A percentile compares a stretch with the other conserved stretches of the same genome.
Conservation (phyloP, 2,797 vertebrate genomes). For the Acanthopagrus latus region DNA sequence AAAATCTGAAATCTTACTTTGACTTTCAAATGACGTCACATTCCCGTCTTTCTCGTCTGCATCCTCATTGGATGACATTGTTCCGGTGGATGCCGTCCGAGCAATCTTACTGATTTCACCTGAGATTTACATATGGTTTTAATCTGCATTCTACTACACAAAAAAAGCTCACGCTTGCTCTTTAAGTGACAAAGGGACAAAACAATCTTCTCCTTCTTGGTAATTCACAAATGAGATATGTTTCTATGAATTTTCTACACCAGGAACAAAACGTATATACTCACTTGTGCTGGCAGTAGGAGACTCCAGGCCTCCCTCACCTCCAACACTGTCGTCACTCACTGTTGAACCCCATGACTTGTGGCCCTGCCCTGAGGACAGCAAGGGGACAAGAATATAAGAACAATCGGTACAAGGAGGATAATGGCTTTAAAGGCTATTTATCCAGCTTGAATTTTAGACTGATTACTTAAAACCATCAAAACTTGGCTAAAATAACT, state of each 20-base stretch:
- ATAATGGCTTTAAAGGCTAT: not conserved
- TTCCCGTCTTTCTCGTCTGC: constrained; percentile 86
- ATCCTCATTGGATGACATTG: constrained; percentile 90
- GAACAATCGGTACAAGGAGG: not conserved
- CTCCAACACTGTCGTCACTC: constrained; percentile 86
- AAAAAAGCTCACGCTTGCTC: not conserved
- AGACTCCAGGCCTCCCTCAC: constrained; percentile 84
- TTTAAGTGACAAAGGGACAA: not conserved
- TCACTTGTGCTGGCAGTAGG: constrained; percentile 83
- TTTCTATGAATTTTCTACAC: not conserved
- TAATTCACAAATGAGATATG: not conserved
- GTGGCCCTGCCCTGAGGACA: constrained; percentile 89
- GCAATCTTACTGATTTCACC: constrained; percentile 89
- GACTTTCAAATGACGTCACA: constrained; percentile 84
- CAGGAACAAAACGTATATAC: not conserved
- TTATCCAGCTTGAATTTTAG: not conserved
- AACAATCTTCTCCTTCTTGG: not conserved
- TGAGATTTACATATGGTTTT: constrained; percentile 57
- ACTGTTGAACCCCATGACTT: constrained; percentile 93
- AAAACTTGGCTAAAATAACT: not conserved
- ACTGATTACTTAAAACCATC: not conserved
- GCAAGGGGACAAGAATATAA: not conserved
- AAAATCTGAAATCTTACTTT: constrained; percentile 81
- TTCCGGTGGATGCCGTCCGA: constrained; percentile 88
- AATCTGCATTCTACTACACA: not conserved